Base-by-base conservation (phyloP, 2,113 vertebrate genomes). In the Notechis scutatus region DNA sequence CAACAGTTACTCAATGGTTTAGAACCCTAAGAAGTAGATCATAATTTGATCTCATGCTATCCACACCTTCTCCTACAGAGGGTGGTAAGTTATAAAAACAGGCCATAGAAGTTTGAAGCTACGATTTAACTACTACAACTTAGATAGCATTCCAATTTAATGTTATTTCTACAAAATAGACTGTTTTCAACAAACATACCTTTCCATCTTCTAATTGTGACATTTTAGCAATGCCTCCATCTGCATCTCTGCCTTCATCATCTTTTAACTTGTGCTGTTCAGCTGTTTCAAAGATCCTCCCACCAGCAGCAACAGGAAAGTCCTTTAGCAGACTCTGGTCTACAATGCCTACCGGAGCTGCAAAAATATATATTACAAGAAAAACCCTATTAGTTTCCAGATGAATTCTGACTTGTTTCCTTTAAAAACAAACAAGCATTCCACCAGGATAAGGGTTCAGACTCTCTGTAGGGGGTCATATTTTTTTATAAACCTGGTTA, bases 321-420 rank as follows among this genome's bases (percentile, higher is more conserved):
- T 97, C 97, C 92, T 96, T 97, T 42, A 93, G 88, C 92, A 97
- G 95, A 92, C 96, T 97, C 94, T 97, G 97, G 94, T 99, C 98
- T 21, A 97, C 97, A 93, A 98, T 97, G 95, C 98, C 98, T 95
- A 97, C 87, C 0, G 98, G 98, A 96, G 98, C 99, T 99, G 89
- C 93, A n/a, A 81, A 24, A 97, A 95, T 52, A 57, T 42, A 9
- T 93, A 50, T 94, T 47, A 42, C 14, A 18, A 92, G 92, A 90
- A 57, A 20, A 91, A 20, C 9, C 5, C 5, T 42, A 93, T 95
- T 42, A 81, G 34, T 81, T 81, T 81, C 42, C 74, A 81, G 34
- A 42, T 81, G n/a, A 81, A 81, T 81, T 81, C 20, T 81, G n/a
- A 81, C 34, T 42, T 42, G 34, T 42, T 42, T 81, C 34, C 74